Conservation (phyloP, 1,140 invertebrate species). For the Danaus plexippus region DNA sequence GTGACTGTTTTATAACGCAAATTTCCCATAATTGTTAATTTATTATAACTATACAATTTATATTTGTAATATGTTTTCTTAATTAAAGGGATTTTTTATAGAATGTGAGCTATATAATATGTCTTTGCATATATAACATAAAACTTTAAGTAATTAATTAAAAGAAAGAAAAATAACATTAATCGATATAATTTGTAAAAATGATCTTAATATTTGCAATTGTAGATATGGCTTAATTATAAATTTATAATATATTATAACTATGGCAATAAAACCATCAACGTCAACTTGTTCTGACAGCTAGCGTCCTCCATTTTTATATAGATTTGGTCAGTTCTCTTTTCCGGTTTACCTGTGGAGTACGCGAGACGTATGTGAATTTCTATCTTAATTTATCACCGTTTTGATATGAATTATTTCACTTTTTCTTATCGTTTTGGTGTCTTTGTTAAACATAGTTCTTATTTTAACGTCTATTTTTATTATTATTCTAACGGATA, state of each 20-base stretch:
- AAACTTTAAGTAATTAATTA: background rate
- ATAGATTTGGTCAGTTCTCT: slow-evolving; percentile 29
- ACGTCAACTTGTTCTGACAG: slow-evolving; percentile 4
- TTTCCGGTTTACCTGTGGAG: slow-evolving; percentile 59
- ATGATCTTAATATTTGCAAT: background rate
- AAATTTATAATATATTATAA: background rate
- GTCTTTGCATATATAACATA: too few species aligned
- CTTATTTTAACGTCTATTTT: background rate
- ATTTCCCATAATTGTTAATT: too few species aligned
- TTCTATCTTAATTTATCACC: slow-evolving; percentile 21
- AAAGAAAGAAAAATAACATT: background rate
- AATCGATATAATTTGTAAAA: background rate
- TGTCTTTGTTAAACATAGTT: too few species aligned
- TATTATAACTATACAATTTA: too few species aligned
- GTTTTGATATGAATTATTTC: background rate
- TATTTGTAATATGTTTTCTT: too few species aligned
- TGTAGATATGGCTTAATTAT: too few species aligned
- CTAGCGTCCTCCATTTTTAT: too few species aligned
- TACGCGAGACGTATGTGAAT: slow-evolving; percentile 56
- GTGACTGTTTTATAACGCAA: too few species aligned
- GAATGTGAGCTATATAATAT: too few species aligned
- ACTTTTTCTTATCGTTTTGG: slow-evolving; percentile 18
- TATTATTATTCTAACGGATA: too few species aligned
- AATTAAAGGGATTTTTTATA: too few species aligned
- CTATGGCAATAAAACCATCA: slow-evolving; percentile 7